Percentiles rank a stretch among this genome's conserved stretches.
These are phyloP conservation scores for Allacma fusca DNA, from an alignment of 2,888 invertebrate species.

Conservation along the genomic window DNA sequence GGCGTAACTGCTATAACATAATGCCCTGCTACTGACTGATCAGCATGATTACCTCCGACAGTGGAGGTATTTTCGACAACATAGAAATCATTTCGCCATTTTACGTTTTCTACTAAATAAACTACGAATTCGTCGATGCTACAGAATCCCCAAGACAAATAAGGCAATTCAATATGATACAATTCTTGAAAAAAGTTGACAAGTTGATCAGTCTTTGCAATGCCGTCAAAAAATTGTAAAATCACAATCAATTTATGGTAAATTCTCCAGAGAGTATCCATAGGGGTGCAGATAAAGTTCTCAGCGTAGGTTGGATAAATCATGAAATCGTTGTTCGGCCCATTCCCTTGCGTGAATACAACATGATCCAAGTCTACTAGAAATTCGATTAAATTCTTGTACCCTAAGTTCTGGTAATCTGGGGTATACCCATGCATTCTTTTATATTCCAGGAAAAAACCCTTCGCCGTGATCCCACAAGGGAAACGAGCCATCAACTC, in stretches of 20 bases:
- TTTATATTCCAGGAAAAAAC: constrained; percentile 26
- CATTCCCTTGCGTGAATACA: constrained; percentile 31
- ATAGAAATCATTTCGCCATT: constrained; percentile 37
- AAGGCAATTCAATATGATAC: constrained; percentile 34
- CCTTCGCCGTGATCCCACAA: constrained; percentile 1
- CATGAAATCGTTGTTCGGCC: constrained; percentile 36
- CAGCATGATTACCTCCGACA: neutral
- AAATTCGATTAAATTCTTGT: constrained; percentile 26
- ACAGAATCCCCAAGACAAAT: constrained; percentile 34
- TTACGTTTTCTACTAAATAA: constrained; percentile 34
- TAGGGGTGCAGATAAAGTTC: constrained; percentile 36
- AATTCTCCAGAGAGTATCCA: constrained; percentile 40
- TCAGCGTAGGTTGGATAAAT: constrained; percentile 39
- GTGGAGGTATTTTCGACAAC: constrained; percentile 3
- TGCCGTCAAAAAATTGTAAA: constrained; percentile 34
- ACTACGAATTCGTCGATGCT: constrained; percentile 36
- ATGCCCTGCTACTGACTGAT: neutral
- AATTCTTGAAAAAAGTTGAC: constrained; percentile 30
- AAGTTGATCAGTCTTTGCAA: constrained; percentile 33
- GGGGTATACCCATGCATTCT: constrained; percentile 30
- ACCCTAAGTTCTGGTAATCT: constrained; percentile 33
- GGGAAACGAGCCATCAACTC: constrained; percentile 27
- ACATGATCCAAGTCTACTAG: constrained; percentile 39
- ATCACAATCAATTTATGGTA: constrained; percentile 39
- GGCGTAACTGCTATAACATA: constrained; percentile 21